Evolutionary conservation across 2,113 vertebrate genomes (phyloP), one percentile per base, ranked within the genome.

Genomic region (Nothocercus nigrocapillus): DNA sequence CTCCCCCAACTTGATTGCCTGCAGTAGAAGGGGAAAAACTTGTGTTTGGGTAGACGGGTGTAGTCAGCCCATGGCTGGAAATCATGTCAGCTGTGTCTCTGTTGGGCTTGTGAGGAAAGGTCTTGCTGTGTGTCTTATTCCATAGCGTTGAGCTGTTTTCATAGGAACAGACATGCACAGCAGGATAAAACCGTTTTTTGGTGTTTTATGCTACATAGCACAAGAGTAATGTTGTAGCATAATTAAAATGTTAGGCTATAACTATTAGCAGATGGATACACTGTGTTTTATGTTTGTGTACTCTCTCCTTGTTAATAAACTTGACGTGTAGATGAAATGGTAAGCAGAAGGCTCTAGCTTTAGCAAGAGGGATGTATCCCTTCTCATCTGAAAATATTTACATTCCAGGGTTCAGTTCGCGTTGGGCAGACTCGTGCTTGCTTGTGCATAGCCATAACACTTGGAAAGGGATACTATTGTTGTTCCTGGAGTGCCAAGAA

Each of bases 301-400:
- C 75, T 77, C 7, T 83, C 32, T 72, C 24, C 36, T 74, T 81
- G 45, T 83, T 91, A 88, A 81, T 91, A 85, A 93, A 68, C 85
- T 88, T 89, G 85, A 88, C 64, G 22, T 81, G 64, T 38, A 63
- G 85, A 68, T 72, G 70, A 85, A 93, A 75, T 83, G 64, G 19
- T 73, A 78, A 75, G 17, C 67, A 88, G 80, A 28, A 32, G 63
- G 8, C 28, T 77, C 28, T 47, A 56, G 36, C 54, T 89, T 86
- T 87, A 89, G 38, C 24, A 44, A 74, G 38, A 81, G 45, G 79
- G 87, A 80, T 77, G 54, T 80, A 94, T 82, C 63, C 51, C 36
- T 28, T 91, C 73, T 83, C 56, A 38, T 90, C 47, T 88, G 94
- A 93, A 89, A 94, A 94, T 58, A 54, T 42, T 87, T 83, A 77